Base-by-base conservation (phyloP, 2,888 invertebrate genomes). In the Archaeoteleia sp. region DNA sequence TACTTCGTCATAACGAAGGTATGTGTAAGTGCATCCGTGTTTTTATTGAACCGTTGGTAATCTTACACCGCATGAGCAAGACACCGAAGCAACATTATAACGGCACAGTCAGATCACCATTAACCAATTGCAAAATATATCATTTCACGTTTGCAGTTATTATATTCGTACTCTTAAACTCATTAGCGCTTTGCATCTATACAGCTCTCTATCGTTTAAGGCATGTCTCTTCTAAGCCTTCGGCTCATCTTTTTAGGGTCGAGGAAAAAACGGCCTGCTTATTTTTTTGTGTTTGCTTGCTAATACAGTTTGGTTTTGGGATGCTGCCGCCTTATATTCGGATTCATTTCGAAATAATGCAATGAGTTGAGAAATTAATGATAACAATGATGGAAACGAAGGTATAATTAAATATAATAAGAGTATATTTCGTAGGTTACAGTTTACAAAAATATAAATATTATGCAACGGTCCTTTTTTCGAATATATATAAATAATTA, bases 171-270 rank as follows among this genome's bases (percentile, higher is more conserved):
- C 45, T 67, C 55, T 29, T 49, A 46, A 49, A 63, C 40, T 68
- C 62, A 45, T 37, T 63, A 48, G 42, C 57, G 60, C 49, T 65
- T 61, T 60, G 23, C 34, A 65, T 65, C 60, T 67, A 62, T 46
- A 34, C 62, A 58, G 62, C 60, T 70, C 30, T 51, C 61, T 54
- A 62, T 57, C 55, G 30, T 54, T 65, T 61, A 54, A 54, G 65
- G 57, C 54, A 58, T 60, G 61, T 58, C 62, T 63, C 55, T 67
- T 66, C 60, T 46, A 68, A 70, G 67, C 72, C 72, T 62, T 60
- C 30, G 67, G 63, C 69, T 71, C 69, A 62, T 61, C 60, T 60
- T 60, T 65, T 51, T 65, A 48, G 32, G 57, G 65, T 51, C 54
- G 32, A 62, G n/a, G n/a, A 43, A 40, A 34, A 54, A 49, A 63